Percentiles rank a stretch among this genome's conserved stretches.
Conservation (phyloP, 2,113 vertebrate species). For the Heterochromis multidens region DNA sequence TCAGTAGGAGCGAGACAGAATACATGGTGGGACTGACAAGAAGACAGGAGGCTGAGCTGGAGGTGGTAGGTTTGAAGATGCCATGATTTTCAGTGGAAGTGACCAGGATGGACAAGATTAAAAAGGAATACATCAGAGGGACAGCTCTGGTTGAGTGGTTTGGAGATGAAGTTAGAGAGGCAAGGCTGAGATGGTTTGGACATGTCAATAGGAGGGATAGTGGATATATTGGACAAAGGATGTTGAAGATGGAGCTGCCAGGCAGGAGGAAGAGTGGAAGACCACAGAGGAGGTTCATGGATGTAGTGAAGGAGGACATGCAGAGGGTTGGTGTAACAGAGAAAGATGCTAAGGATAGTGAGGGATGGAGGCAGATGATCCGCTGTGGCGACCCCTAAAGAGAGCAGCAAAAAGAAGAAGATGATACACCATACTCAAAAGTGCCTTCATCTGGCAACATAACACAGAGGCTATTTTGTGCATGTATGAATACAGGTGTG, state of each 20-base stretch:
- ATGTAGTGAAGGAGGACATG: background rate
- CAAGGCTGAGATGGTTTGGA: background rate
- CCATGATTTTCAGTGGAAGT: too few relatives aligned
- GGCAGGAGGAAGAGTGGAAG: background rate
- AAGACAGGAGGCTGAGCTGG: too few relatives aligned
- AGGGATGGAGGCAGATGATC: background rate
- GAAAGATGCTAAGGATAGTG: too few relatives aligned
- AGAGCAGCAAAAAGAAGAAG: background rate
- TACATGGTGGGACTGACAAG: too few relatives aligned
- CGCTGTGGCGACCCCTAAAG: background rate
- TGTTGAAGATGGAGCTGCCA: background rate
- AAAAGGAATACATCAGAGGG: too few relatives aligned
- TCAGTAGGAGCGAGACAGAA: background rate
- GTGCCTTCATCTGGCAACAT: background rate
- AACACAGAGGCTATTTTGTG: background rate
- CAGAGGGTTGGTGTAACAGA: background rate
- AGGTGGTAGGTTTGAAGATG: too few relatives aligned
- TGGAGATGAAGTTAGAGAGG: too few relatives aligned
- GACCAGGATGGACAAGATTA: too few relatives aligned
- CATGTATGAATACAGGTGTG: too few relatives aligned
- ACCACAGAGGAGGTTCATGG: background rate
- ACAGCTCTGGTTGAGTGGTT: too few relatives aligned
- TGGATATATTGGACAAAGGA: background rate
- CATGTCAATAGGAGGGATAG: background rate
- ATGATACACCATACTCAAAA: background rate